A percentile compares a stretch with the other conserved stretches of the same genome.
Evolutionary conservation across 2,113 vertebrate genomes (phyloP).

Genomic region (Psilopogon haemacephalus): DNA sequence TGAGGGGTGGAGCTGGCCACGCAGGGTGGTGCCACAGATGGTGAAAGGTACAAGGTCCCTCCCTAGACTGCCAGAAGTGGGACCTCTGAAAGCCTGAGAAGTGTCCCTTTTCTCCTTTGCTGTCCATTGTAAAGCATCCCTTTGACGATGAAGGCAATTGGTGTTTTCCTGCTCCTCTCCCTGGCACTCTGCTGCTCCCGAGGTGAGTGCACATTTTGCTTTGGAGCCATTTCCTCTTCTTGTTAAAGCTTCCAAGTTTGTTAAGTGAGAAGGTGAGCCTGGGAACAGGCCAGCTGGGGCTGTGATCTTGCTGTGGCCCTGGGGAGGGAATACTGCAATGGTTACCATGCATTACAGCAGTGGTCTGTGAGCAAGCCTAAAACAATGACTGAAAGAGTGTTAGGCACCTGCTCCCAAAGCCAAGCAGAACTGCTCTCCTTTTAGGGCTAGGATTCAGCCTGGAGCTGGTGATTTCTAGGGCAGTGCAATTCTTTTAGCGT

Average conservation of each 20-base stretch:
- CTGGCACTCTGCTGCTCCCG: slow-evolving; percentile 18
- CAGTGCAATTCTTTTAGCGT: background rate
- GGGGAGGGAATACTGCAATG: background rate
- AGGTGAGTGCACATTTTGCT: slow-evolving; percentile 36
- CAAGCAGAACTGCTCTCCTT: background rate
- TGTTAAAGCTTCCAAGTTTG: background rate
- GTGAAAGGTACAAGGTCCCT: background rate
- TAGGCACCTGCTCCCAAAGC: background rate
- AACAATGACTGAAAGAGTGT: background rate
- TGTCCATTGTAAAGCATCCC: background rate
- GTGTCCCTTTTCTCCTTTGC: background rate
- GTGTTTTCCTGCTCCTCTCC: slow-evolving; percentile 38
- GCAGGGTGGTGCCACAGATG: background rate
- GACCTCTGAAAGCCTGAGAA: background rate
- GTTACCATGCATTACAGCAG: background rate
- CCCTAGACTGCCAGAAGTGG: background rate
- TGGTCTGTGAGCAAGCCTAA: background rate
- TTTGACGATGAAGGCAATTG: slow-evolving; percentile 31
- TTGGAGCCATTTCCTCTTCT: background rate
- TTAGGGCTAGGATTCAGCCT: background rate
- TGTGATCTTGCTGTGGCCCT: background rate
- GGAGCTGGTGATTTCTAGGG: slow-evolving; percentile 14
- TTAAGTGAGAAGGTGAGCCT: background rate
- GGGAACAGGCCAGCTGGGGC: background rate
- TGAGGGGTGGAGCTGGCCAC: background rate